Conservation (phyloP, 2,888 invertebrate genomes). For the Palloptera scutellata region DNA sequence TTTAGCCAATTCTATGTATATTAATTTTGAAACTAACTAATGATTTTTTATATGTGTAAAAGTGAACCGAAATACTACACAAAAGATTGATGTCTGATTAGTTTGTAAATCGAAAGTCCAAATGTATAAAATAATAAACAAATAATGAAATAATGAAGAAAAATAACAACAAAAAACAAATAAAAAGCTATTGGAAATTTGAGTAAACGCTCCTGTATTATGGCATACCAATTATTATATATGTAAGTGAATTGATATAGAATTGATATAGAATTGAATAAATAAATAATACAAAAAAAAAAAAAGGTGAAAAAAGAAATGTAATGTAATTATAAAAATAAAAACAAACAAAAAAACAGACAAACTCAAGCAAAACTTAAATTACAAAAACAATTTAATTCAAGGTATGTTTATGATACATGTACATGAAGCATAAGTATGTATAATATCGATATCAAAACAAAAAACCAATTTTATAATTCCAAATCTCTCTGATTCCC, state of each 20-base stretch:
- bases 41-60: no score
- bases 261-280: neutral
- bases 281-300: conserved; percentile 6
- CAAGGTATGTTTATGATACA: conserved; percentile 7
- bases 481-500: no score
- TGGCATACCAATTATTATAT: neutral
- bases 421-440: no score
- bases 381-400: conserved; percentile 11
- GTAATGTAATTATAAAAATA: conserved; percentile 5
- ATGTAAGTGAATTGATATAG: neutral
- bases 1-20: no score
- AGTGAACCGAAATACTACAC: no score
- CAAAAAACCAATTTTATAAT: conserved; percentile 8
- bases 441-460: conserved; percentile 9
- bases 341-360: conserved; percentile 6
- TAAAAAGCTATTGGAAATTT: no score
- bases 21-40: no score
- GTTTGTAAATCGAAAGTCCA: conserved; percentile 42
- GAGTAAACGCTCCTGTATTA: no score
- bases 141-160: no score
- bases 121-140: no score
- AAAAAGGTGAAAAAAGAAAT: conserved; percentile 2
- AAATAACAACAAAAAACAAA: no score
- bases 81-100: conserved; percentile 52
- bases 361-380: conserved; percentile 7